phyloP scores from a whole-genome alignment of 2,888 invertebrate genomes.

The Margaritifera margaritifera region DNA sequence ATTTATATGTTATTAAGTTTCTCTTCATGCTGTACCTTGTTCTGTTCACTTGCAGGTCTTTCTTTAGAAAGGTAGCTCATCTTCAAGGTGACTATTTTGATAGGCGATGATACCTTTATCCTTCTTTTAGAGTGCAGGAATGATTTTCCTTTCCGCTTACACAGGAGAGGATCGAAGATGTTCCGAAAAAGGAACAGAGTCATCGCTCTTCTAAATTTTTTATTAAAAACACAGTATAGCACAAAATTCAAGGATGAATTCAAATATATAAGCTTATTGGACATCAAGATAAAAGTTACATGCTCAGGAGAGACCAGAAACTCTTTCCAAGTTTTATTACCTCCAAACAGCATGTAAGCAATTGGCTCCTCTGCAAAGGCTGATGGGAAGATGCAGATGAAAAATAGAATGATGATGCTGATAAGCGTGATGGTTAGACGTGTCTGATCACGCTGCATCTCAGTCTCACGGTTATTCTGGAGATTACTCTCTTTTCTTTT shows the following conservation, averaged over 20 bases:
- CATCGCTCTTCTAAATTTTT: constrained; percentile 45
- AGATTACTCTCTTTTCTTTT: constrained; percentile 39
- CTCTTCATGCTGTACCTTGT: too few species aligned
- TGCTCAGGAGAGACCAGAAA: constrained; percentile 45
- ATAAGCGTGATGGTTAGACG: constrained; percentile 64
- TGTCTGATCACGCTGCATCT: constrained; percentile 54
- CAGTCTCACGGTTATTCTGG: constrained; percentile 40
- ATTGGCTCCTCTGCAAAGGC: constrained; percentile 60
- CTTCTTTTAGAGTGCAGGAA: too few species aligned
- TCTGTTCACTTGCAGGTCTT: too few species aligned
- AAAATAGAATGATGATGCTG: constrained; percentile 60
- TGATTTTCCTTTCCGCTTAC: too few species aligned
- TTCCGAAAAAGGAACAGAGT: not conserved
- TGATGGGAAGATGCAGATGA: constrained; percentile 61
- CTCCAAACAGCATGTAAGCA: constrained; percentile 49
- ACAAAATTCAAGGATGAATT: constrained; percentile 67
- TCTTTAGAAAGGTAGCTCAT: too few species aligned
- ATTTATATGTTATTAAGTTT: too few species aligned
- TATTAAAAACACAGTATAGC: constrained; percentile 67
- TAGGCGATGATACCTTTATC: too few species aligned
- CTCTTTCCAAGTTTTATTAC: constrained; percentile 19
- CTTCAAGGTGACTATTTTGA: too few species aligned
- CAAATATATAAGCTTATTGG: constrained; percentile 59
- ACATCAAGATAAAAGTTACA: constrained; percentile 30
- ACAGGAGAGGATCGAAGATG: too few species aligned